Percentiles rank a stretch among this genome's conserved stretches.
Evolutionary conservation across 2,888 invertebrate species (phyloP).

Genomic region (Tetragonisca angustula): DNA sequence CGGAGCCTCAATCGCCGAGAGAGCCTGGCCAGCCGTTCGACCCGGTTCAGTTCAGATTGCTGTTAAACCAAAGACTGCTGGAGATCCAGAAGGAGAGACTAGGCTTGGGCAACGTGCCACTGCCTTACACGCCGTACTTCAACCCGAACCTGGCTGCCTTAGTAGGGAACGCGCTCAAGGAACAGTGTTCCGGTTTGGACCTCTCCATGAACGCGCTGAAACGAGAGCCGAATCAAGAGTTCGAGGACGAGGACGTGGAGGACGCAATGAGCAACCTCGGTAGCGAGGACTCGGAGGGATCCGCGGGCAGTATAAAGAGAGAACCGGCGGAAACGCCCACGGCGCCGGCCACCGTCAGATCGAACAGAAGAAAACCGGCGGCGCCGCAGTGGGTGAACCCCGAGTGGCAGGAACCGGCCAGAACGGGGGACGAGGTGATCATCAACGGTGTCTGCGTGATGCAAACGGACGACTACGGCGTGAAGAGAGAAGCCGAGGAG

Average conservation of each 20-base stretch:
- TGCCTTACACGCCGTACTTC: conserved; percentile 92
- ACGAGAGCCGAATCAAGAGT: conserved; percentile 91
- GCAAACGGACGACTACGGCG: conserved; percentile 91
- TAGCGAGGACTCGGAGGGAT: conserved; percentile 87
- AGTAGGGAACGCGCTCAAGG: conserved; percentile 90
- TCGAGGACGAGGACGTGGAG: conserved; percentile 88
- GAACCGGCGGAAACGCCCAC: conserved; percentile 79
- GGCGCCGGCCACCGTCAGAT: conserved; percentile 84
- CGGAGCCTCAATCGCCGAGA: conserved; percentile 90
- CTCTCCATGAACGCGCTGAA: conserved; percentile 93
- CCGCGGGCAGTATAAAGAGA: conserved; percentile 81
- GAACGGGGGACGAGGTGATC: conserved; percentile 90
- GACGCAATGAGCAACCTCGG: conserved; percentile 91
- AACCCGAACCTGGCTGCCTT: conserved; percentile 92
- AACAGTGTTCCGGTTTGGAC: conserved; percentile 94
- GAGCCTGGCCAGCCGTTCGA: conserved; percentile 94
- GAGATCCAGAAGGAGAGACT: conserved; percentile 94
- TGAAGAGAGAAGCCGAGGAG: conserved; percentile 86
- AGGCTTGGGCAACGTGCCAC: conserved; percentile 90
- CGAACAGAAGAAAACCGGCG: conserved; percentile 95
- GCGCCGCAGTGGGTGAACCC: conserved; percentile 99
- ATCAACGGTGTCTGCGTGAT: conserved; percentile 97
- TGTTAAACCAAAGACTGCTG: conserved; percentile 94
- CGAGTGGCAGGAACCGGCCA: conserved; percentile 90
- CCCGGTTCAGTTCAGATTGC: conserved; percentile 94